Conservation (phyloP, 2,797 vertebrate genomes). For the Staurois parvus region DNA sequence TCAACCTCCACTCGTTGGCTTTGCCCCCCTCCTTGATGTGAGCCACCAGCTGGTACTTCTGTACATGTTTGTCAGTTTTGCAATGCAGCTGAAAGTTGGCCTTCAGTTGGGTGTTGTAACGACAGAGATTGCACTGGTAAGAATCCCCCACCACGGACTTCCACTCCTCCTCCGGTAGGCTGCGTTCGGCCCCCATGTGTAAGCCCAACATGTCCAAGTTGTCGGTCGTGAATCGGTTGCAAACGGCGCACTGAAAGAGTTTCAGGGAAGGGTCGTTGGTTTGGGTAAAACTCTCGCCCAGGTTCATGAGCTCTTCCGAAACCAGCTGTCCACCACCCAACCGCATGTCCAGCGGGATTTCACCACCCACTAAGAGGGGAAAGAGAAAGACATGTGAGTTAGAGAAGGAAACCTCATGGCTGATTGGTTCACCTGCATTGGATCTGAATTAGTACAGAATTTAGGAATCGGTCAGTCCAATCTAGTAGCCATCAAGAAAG, state of each 20-base stretch:
- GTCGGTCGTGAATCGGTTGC: constrained; percentile 98
- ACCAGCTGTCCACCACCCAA: constrained; percentile 94
- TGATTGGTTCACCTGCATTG: not conserved
- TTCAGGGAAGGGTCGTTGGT: constrained; percentile 96
- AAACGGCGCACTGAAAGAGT: constrained; percentile 98
- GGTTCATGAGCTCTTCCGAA: constrained; percentile 97
- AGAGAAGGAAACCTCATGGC: not conserved
- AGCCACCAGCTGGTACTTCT: constrained; percentile 98
- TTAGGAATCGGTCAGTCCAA: not conserved
- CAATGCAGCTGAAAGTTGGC: constrained; percentile 99
- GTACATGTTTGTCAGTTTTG: constrained; percentile 98
- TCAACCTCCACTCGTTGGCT: constrained; percentile 97
- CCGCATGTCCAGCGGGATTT: constrained; percentile 95
- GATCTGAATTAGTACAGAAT: not conserved
- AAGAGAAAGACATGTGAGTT: not conserved
- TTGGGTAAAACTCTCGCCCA: constrained; percentile 96
- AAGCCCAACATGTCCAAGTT: constrained; percentile 96
- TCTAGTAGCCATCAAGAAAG: not conserved
- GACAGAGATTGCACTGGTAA: constrained; percentile 97
- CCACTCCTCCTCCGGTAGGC: constrained; percentile 96
- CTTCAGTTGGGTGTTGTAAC: constrained; percentile 98
- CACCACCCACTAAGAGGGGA: constrained; percentile 85
- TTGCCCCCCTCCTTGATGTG: constrained; percentile 99
- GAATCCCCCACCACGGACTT: constrained; percentile 94
- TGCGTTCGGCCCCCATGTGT: constrained; percentile 95